A percentile compares a stretch with the other conserved stretches of the same genome.
phyloP scores from a whole-genome alignment of 1,140 invertebrate species.

The Drosophila truncata region DNA sequence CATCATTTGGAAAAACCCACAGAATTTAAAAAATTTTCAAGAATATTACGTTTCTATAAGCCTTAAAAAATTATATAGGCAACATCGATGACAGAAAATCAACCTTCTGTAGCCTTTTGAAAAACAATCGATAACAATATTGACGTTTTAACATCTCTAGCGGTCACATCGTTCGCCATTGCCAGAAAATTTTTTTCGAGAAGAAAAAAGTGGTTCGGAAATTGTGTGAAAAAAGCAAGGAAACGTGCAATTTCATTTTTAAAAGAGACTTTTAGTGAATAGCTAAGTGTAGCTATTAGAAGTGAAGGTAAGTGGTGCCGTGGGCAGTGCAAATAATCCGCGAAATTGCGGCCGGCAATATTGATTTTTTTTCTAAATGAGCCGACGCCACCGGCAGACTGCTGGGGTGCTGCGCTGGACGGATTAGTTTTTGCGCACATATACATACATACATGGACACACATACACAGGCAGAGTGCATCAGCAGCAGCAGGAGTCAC shows the following conservation, averaged over 20 bases:
- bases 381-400: slow-evolving; percentile 31
- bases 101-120: too few relatives aligned
- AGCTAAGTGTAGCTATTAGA: not conserved
- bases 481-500: not conserved
- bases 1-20: too few relatives aligned
- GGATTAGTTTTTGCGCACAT: slow-evolving; percentile 6
- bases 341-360: slow-evolving; percentile 15
- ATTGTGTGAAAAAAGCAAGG: not conserved
- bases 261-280: not conserved
- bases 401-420: slow-evolving; percentile 38
- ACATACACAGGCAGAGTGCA: not conserved
- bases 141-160: not conserved
- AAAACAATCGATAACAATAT: too few relatives aligned
- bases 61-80: too few relatives aligned
- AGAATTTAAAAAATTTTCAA: too few relatives aligned
- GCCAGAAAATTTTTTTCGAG: slow-evolving; percentile 21
- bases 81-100: too few relatives aligned
- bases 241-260: not conserved
- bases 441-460: slow-evolving; percentile 7
- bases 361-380: slow-evolving; percentile 32
- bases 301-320: slow-evolving; percentile 20
- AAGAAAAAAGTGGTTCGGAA: slow-evolving; percentile 9
- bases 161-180: slow-evolving; percentile 26
- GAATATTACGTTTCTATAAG: too few relatives aligned
- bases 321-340: not conserved